Base-by-base conservation (phyloP, 2,888 invertebrate species). In the Dromius quadrimaculatus region DNA sequence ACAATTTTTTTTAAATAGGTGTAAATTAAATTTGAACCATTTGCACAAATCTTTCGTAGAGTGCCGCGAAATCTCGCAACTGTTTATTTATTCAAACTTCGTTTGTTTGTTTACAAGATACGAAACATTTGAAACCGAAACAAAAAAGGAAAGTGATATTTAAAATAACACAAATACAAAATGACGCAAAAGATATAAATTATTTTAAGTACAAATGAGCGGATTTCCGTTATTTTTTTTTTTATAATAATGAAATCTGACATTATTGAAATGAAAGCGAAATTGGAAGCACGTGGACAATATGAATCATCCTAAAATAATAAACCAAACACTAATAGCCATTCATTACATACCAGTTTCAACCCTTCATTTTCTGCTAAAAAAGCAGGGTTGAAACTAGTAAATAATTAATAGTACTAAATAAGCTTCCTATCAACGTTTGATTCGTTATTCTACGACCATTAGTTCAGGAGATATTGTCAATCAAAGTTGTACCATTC, bases 241-340 rank as follows among this genome's bases (percentile, higher is more conserved):
- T 54, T 54, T 54, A 54, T 54, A 28, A 54, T 54, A 54, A 54
- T 54, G 47, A 54, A 54, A 54, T 54, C 50, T 54, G 50, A 54
- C 50, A 54, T 15, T 54, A 54, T 54, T 54, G 50, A 15, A 11
- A 32, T 36, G 11, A 36, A 36, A 36, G 11, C n/a, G n/a, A 11
- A 11, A 36, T 1, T 36, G 1, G 36, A n/a, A n/a, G n/a, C 36
- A 36, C 11, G 8, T 1, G 36, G 2, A 11, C n/a, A 36, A 36
- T 41, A 13, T 41, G 13, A 41, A 41, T 41, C 15, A 41, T 15
- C 11, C n/a, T n/a, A n/a, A n/a, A n/a, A n/a, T n/a, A n/a, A n/a
- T n/a, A n/a, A n/a, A n/a, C n/a, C n/a, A n/a, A n/a, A n/a, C n/a
- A n/a, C n/a, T n/a, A n/a, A n/a, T n/a, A n/a, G n/a, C n/a, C n/a